Percentiles rank a stretch among this genome's conserved stretches.
phyloP scores from a whole-genome alignment of 2,113 vertebrate species.

The Phaethon lepturus region DNA sequence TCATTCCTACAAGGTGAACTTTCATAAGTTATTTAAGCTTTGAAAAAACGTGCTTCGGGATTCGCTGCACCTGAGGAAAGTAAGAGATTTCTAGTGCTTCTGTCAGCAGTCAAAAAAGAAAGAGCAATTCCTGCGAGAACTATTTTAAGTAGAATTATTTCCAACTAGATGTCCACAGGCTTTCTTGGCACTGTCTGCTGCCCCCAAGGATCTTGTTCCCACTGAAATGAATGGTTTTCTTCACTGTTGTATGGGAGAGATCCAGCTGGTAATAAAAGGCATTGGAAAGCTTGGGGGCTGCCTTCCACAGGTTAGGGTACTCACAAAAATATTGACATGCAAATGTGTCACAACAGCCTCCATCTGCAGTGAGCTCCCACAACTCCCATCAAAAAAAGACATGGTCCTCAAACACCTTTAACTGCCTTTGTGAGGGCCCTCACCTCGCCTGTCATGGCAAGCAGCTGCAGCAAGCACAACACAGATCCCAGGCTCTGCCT shows the following conservation, averaged over 20 bases:
- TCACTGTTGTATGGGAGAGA: neutral
- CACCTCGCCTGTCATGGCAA: accelerated
- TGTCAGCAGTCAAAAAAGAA: neutral
- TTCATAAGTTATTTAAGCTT: neutral
- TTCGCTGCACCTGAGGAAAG: neutral
- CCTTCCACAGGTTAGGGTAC: neutral
- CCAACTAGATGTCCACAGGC: slow-evolving; percentile 30
- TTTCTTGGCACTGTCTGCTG: slow-evolving; percentile 40
- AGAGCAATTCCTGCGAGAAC: neutral
- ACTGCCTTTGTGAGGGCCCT: neutral
- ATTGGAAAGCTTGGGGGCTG: neutral
- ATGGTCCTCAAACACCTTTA: neutral
- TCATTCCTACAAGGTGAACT: neutral
- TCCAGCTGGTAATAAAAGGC: neutral
- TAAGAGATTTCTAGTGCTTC: neutral
- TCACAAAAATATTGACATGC: neutral
- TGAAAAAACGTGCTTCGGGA: neutral
- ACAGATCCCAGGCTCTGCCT: neutral
- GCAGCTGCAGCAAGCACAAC: neutral
- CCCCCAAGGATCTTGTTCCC: neutral
- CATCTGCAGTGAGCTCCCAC: neutral
- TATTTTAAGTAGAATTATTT: slow-evolving; percentile 25
- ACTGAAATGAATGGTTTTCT: neutral
- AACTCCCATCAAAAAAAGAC: neutral
- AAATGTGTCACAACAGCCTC: neutral